Conservation (phyloP, 2,797 vertebrate genomes). For the Octomys mimax region DNA sequence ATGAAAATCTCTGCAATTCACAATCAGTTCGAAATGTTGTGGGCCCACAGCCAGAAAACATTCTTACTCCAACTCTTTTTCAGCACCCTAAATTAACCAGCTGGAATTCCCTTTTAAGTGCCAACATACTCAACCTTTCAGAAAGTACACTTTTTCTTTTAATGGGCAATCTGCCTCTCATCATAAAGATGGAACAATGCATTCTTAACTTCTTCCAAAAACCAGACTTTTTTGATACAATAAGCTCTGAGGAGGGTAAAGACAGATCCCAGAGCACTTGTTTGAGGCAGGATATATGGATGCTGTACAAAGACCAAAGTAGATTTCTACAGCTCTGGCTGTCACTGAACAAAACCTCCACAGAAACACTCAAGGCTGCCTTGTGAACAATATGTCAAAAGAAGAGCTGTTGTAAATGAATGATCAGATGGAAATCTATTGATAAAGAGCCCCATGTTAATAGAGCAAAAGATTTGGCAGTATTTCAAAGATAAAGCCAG, state of each 20-base stretch:
- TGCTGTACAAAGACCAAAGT: background rate
- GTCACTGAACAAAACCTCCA: background rate
- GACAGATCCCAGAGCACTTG: constrained; percentile 47
- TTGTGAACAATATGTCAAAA: background rate
- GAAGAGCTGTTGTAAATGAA: constrained; percentile 2
- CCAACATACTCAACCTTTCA: constrained; percentile 72
- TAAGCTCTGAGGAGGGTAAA: constrained; percentile 56
- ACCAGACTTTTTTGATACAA: constrained; percentile 41
- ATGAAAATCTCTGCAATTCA: constrained; percentile 73
- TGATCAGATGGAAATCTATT: background rate
- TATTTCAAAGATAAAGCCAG: constrained; percentile 22
- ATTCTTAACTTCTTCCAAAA: constrained; percentile 51
- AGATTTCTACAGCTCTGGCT: background rate
- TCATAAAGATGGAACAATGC: constrained; percentile 57
- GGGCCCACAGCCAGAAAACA: constrained; percentile 68
- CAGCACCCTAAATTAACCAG: constrained; percentile 61
- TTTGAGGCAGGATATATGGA: constrained; percentile 11
- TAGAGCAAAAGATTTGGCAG: background rate
- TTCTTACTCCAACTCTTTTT: constrained; percentile 46
- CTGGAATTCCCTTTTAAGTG: constrained; percentile 76
- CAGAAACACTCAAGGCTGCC: background rate
- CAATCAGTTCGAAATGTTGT: constrained; percentile 59
- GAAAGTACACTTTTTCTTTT: constrained; percentile 59
- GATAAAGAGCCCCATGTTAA: background rate
- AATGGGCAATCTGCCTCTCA: constrained; percentile 72